phyloP scores from a whole-genome alignment of 2,797 vertebrate species.

The Labeo calbasu region DNA sequence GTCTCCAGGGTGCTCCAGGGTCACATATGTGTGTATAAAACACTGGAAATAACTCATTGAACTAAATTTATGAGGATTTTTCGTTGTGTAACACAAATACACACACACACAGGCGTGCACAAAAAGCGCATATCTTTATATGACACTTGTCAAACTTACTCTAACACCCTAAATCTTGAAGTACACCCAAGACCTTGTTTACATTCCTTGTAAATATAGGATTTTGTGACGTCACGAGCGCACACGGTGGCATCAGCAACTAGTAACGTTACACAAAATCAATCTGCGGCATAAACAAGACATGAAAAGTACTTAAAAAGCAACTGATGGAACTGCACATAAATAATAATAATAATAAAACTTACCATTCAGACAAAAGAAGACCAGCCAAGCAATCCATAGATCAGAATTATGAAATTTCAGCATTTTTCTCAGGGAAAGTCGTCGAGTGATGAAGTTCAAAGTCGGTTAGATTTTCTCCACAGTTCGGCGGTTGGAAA shows the following conservation, averaged over 20 bases:
- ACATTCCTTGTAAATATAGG: neutral
- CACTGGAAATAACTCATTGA: neutral
- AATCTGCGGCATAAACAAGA: neutral
- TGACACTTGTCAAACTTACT: neutral
- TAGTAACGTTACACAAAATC: neutral
- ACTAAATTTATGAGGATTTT: neutral
- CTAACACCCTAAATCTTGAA: neutral
- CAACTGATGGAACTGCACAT: neutral
- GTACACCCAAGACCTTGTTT: neutral
- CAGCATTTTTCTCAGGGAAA: conserved; percentile 70
- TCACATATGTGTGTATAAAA: neutral
- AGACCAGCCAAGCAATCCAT: conserved; percentile 82
- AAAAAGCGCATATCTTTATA: neutral
- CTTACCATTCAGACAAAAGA: conserved; percentile 81
- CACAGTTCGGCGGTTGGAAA: conserved; percentile 60
- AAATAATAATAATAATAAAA: conserved; percentile 24
- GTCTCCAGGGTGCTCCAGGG: too few relatives aligned
- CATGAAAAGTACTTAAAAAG: neutral
- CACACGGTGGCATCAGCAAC: neutral
- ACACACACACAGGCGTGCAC: neutral
- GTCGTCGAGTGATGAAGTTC: neutral
- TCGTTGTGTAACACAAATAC: neutral
- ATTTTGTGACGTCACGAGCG: conserved; percentile 1
- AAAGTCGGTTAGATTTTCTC: conserved; percentile 50
- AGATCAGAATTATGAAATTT: conserved; percentile 83